Base-by-base conservation (phyloP, 2,797 vertebrate genomes). In the Mergus octosetaceus region DNA sequence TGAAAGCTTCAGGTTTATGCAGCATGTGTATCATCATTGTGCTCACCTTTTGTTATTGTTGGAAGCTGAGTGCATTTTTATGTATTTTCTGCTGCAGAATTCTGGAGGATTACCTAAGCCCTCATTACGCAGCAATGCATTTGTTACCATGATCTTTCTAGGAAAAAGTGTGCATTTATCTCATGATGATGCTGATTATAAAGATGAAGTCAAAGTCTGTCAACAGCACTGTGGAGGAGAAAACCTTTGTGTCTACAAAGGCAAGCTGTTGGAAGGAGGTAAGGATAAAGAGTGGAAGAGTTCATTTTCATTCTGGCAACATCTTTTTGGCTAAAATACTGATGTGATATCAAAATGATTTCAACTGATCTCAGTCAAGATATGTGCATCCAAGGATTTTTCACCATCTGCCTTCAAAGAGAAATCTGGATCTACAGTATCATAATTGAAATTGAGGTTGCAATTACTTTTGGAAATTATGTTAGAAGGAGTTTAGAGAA, bases 141-240 rank as follows among this genome's bases (percentile, higher is more conserved):
- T 90, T 9, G 97, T 99, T 80, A 98, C 98, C 93, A 99, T 99
- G 99, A 85, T 98, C 66, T 99, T 98, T 94, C 98, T 98, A 65
- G 99, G 99, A 14, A 99, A 98, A 98, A 97, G 96, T 0, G 98
- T 99, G 71, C 98, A 98, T 81, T 97, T 99, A 47, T 98, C 98
- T 49, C 98, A 98, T 2, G 97, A 98, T 57, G 77, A 98, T 78
- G 64, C 79, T 7, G 98, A 98, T 80, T 96, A 97, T 92, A 98
- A 97, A 91, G 99, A 99, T 28, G 99, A 99, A 85, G 97, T 99
- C 94, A 98, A 98, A 97, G 97, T 99, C 92, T 98, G 98, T 77
- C 99, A 99, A 95, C 99, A 99, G 45, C 99, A 99, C 91, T 99
- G 99, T 57, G 99, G 99, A 79, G 99, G 99, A 74, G 99, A 99